Conservation (phyloP, 2,888 invertebrate genomes). For the Diaperis boleti region DNA sequence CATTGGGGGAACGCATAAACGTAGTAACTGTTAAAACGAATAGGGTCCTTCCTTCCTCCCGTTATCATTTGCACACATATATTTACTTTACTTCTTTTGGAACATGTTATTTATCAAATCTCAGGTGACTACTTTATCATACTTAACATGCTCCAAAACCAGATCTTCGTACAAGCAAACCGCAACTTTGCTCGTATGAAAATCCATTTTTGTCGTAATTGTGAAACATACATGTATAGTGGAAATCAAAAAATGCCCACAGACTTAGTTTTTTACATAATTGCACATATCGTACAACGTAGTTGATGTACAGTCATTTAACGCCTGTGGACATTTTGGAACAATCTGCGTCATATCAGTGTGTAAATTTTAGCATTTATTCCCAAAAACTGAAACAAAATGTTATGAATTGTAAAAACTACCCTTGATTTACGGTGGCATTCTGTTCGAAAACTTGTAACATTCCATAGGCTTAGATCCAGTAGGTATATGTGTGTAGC, state of each 20-base stretch:
- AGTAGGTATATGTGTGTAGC: conserved; percentile 63
- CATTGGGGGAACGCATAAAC: too few relatives aligned
- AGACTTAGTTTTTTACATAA: conserved; percentile 46
- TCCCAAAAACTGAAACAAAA: conserved; percentile 31
- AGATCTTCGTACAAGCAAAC: conserved; percentile 23
- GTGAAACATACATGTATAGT: conserved; percentile 37
- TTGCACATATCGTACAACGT: conserved; percentile 60
- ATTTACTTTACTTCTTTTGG: conserved; percentile 48
- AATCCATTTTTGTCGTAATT: conserved; percentile 34
- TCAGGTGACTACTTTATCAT: conserved; percentile 50
- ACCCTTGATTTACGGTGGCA: conserved; percentile 29
- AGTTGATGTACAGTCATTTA: conserved; percentile 43
- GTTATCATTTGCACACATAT: conserved; percentile 51
- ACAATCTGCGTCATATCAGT: conserved; percentile 56
- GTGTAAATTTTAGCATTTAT: conserved; percentile 50
- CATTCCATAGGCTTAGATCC: conserved; percentile 46
- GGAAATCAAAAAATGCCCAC: conserved; percentile 47
- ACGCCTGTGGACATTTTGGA: conserved; percentile 52
- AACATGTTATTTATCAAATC: conserved; percentile 48
- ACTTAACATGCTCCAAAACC: conserved; percentile 49
- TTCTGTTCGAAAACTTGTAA: conserved; percentile 47
- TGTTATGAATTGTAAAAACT: conserved; percentile 34
- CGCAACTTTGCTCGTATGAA: conserved; percentile 14
- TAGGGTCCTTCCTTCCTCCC: conserved; percentile 57
- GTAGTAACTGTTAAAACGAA: conserved; percentile 58